A percentile compares a stretch with the other conserved stretches of the same genome.
These are phyloP conservation scores for Megaceryle maxima DNA, from an alignment of 2,113 vertebrate species.

Conservation along the genomic window DNA sequence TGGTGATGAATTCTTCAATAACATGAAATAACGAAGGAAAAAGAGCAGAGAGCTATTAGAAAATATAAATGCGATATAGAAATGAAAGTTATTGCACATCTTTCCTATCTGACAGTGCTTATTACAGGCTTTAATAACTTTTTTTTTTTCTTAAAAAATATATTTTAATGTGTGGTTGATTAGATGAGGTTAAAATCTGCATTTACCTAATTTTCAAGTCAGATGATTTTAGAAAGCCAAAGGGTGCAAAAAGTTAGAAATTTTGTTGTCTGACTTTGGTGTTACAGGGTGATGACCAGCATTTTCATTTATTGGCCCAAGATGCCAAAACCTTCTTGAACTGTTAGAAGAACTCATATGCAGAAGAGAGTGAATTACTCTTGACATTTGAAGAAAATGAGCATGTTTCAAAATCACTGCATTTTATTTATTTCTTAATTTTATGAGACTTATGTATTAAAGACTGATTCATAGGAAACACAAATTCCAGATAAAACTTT, in stretches of 20 bases:
- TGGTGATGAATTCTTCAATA: background rate
- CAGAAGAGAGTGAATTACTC: background rate
- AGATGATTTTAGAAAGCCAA: background rate
- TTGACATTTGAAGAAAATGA: background rate
- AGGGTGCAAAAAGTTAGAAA: background rate
- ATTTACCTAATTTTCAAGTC: constrained; percentile 2
- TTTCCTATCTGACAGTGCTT: background rate
- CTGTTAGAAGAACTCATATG: background rate
- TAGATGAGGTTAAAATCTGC: background rate
- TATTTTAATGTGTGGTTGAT: background rate
- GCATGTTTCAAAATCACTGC: background rate
- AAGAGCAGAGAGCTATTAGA: background rate
- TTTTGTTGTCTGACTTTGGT: background rate
- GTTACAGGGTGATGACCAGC: background rate
- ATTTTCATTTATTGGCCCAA: background rate
- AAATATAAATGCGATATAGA: background rate
- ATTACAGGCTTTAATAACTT: background rate
- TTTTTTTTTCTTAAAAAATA: background rate
- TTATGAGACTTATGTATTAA: background rate
- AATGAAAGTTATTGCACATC: background rate
- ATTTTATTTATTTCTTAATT: background rate
- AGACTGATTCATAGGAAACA: background rate
- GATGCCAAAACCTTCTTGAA: background rate
- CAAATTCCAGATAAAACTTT: background rate
- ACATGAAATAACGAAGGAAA: background rate